phyloP scores from a whole-genome alignment of 2,113 vertebrate species.

The Charadrius vociferus region DNA sequence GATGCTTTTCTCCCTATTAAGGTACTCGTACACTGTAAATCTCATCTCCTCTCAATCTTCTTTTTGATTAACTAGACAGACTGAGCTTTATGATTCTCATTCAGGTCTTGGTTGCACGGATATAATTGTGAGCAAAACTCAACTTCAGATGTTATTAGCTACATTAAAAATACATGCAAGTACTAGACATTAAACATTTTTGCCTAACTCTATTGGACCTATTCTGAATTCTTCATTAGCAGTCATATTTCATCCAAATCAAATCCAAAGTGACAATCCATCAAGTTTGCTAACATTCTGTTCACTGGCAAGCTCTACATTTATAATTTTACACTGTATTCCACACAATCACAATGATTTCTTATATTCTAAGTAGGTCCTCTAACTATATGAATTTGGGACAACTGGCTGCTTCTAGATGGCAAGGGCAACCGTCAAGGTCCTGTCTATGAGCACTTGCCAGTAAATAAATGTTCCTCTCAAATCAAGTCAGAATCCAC shows the following conservation, averaged over 20 bases:
- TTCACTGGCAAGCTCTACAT: not conserved
- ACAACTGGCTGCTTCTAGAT: not conserved
- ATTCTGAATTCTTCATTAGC: slow-evolving; percentile 41
- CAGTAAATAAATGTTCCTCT: not conserved
- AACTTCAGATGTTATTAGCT: slow-evolving; percentile 57
- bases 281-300: not conserved
- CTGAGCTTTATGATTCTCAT: slow-evolving; percentile 23
- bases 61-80: slow-evolving; percentile 52
- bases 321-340: not conserved
- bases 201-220: slow-evolving; percentile 1
- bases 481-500: not conserved
- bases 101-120: slow-evolving; percentile 40
- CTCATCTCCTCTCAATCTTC: slow-evolving; percentile 9
- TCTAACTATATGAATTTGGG: not conserved
- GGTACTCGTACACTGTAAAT: not conserved
- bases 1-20: slow-evolving; percentile 21
- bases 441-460: not conserved
- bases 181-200: slow-evolving; percentile 54
- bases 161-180: slow-evolving; percentile 66
- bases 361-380: not conserved
- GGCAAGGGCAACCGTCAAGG: not conserved
- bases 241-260: not conserved
- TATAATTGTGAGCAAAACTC: slow-evolving; percentile 67
- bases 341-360: not conserved
- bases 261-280: slow-evolving; percentile 62